Evolutionary conservation across 2,888 invertebrate species (phyloP).

Genomic region (Pyrrhia umbra): DNA sequence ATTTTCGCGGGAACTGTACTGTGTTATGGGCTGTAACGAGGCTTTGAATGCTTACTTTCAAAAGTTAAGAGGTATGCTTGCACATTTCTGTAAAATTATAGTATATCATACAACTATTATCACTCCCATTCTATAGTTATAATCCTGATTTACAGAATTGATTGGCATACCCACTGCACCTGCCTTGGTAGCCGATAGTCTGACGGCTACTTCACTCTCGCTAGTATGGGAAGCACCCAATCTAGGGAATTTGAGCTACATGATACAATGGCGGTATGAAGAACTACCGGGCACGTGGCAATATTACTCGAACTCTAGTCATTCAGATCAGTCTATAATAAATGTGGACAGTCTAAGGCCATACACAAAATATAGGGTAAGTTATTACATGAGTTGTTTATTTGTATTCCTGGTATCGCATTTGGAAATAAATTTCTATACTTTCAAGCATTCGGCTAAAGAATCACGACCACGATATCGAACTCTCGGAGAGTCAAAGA

Average conservation of each 20-base stretch:
- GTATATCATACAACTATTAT: not conserved
- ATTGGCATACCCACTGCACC: conserved; percentile 94
- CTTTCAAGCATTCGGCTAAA: too few species aligned
- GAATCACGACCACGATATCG: too few species aligned
- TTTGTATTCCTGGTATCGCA: too few species aligned
- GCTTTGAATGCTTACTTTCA: conserved; percentile 94
- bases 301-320: conserved; percentile 94
- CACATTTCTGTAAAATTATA: not conserved
- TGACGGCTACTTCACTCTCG: conserved; percentile 94
- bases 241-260: conserved; percentile 89
- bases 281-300: conserved; percentile 94
- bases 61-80: conserved; percentile 91
- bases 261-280: conserved; percentile 94
- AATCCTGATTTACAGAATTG: conserved; percentile 81
- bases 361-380: conserved; percentile 97
- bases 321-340: conserved; percentile 92
- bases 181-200: conserved; percentile 94
- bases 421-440: too few species aligned
- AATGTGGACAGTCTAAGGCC: conserved; percentile 95
- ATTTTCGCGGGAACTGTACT: conserved; percentile 93
- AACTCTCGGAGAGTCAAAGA: too few species aligned
- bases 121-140: not conserved
- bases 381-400: too few species aligned
- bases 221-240: conserved; percentile 93
- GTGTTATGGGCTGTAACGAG: conserved; percentile 95